Evolutionary conservation across 2,888 invertebrate species (phyloP).

Genomic region (Drosophila fungiperda): DNA sequence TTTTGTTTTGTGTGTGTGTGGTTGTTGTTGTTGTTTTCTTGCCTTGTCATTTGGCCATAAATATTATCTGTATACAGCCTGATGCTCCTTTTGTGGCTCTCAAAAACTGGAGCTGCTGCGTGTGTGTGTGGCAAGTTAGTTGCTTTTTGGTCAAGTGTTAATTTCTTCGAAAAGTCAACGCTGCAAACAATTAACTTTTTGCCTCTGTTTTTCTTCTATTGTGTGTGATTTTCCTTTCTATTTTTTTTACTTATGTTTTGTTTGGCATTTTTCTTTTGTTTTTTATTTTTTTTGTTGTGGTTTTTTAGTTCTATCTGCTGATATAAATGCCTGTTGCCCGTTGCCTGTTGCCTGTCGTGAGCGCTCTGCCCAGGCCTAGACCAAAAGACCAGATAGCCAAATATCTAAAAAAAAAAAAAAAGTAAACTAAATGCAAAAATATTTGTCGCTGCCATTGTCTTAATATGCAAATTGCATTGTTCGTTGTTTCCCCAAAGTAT

Average conservation of each 20-base stretch:
- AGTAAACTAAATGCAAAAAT: conserved; percentile 41
- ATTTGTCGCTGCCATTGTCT: conserved; percentile 69
- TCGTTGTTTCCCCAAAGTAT: conserved; percentile 16
- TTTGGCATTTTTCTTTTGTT: background rate
- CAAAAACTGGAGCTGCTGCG: background rate
- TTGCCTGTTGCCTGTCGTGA: conserved; percentile 36
- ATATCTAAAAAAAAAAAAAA: background rate
- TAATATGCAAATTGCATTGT: conserved; percentile 78
- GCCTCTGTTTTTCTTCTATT: conserved; percentile 8
- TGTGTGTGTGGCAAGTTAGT: conserved; percentile 9
- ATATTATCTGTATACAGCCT: conserved; percentile 62
- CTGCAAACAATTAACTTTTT: conserved; percentile 63
- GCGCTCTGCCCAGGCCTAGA: conserved; percentile 32
- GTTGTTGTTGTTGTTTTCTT: too few relatives aligned
- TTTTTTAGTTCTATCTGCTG: background rate
- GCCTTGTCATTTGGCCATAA: conserved; percentile 68
- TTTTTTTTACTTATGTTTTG: conserved; percentile 8
- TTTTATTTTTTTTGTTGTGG: background rate
- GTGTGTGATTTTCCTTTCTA: background rate
- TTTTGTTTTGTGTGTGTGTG: conserved; percentile 34
- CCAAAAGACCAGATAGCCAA: conserved; percentile 34
- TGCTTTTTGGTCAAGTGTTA: conserved; percentile 65
- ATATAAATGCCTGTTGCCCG: conserved; percentile 17
- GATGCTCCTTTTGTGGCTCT: conserved; percentile 34
- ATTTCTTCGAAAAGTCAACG: conserved; percentile 59